Evolutionary conservation across 1,140 invertebrate species (phyloP).

Genomic region (Periplaneta americana): DNA sequence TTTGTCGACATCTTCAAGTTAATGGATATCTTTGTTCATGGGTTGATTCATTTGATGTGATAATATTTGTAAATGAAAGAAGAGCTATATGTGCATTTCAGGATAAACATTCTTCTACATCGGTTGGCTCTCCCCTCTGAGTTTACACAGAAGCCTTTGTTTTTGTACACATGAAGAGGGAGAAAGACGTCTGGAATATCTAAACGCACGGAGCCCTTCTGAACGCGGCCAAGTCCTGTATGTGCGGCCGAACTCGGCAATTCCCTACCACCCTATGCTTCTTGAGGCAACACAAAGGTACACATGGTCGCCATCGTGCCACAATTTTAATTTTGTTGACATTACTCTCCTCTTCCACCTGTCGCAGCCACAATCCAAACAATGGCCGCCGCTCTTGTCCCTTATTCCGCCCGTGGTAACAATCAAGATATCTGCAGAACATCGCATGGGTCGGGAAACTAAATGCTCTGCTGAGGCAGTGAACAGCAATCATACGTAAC

Average conservation of each 20-base stretch:
- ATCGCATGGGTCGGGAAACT: background rate
- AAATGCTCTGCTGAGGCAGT: background rate
- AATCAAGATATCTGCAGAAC: background rate
- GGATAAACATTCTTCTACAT: too few relatives aligned
- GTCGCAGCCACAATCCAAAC: background rate
- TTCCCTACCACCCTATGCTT: background rate
- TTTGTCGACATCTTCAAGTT: too few relatives aligned
- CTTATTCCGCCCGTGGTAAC: background rate
- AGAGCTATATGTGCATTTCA: background rate
- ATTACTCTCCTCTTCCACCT: background rate
- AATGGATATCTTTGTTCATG: too few relatives aligned
- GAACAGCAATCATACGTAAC: too few relatives aligned
- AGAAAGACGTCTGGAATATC: background rate
- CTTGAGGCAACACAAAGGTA: background rate
- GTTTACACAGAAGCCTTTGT: background rate
- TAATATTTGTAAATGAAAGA: background rate
- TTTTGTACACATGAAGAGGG: background rate
- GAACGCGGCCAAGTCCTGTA: background rate
- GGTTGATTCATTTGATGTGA: background rate
- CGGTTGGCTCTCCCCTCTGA: background rate
- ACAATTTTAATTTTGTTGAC: background rate
- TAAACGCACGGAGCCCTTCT: background rate
- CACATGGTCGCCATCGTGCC: background rate
- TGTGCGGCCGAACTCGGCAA: background rate
- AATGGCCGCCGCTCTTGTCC: too few relatives aligned